Conservation (phyloP, 37 sponge, comb jelly and placozoan species). For the Aphrocallistes beatrix region DNA sequence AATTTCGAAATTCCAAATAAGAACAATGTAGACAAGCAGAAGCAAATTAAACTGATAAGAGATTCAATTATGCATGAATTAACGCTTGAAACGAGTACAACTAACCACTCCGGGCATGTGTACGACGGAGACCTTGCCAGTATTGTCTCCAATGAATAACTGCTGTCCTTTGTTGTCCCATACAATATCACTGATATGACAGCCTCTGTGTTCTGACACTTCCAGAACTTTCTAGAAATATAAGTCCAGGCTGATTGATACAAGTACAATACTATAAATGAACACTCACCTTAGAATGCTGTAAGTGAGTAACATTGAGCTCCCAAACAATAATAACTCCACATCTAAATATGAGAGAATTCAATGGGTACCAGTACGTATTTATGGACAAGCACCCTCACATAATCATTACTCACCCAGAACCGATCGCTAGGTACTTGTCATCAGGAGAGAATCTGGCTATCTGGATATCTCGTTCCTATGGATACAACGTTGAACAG, state of each 20-base stretch:
- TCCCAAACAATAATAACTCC: conserved; percentile 1
- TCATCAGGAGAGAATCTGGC: background rate
- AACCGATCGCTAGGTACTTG: background rate
- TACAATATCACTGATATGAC: background rate
- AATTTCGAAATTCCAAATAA: too few relatives aligned
- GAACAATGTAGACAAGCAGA: too few relatives aligned
- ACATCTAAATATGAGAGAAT: background rate
- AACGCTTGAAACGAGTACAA: background rate
- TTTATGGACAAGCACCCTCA: background rate
- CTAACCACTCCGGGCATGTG: conserved; percentile 13
- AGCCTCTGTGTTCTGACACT: background rate
- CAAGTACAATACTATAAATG: background rate
- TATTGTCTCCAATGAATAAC: background rate
- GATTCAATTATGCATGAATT: background rate
- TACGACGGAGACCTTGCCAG: background rate
- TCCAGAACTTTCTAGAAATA: background rate
- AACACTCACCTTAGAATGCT: background rate
- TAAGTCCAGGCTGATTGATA: background rate
- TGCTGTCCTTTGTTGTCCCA: conserved; percentile 4
- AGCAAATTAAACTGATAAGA: too few relatives aligned
- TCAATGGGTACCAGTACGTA: background rate
- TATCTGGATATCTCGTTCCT: conserved; percentile 11
- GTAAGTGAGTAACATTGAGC: background rate
- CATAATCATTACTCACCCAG: background rate
- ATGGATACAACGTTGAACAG: background rate